Base-by-base conservation (phyloP, 2,797 vertebrate species). In the Poecilia velifera region DNA sequence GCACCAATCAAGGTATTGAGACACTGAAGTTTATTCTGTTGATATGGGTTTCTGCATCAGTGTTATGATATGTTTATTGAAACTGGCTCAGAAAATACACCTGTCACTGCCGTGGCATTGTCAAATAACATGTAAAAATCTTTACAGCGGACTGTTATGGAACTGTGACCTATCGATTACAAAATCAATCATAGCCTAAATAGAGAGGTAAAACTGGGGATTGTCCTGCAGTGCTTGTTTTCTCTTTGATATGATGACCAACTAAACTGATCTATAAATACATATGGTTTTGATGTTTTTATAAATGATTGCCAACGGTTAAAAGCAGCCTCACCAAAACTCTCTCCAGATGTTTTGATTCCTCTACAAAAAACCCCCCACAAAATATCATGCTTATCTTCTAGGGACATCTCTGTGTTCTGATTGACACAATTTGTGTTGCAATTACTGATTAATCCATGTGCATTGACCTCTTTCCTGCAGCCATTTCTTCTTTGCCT, bases 391-490 rank as follows among this genome's bases (percentile, higher is more conserved):
- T 53, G 76, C 86, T 59, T 68, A 55, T 68, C 62, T 78, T 84
- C 71, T 76, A 79, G 86, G 87, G 78, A 75, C 81, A 77, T 62
- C 74, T 84, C 72, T 71, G 39, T 72, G 34, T 46, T 72, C 46
- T 68, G 76, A 87, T 46, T 18, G 34, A 73, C 74, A 62, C 57
- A 41, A 77, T 84, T 84, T 85, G 72, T 39, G n/a, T 68, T 77
- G 68, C 53, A 22, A 71, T 91, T 86, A 80, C 79, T 46, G 72
- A 86, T 77, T 81, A 28, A 70, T 76, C 66, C 62, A 76, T 75
- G 73, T 82, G 76, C 82, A 51, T 18, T 87, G 91, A 90, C 86
- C 89, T 89, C 85, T 89, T 66, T 73, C 88, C 83, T 82, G 53
- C 59, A 92, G 88, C 81, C 72, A 72, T 84, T 73, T 84, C 70